Evolutionary conservation across 2,888 invertebrate species (phyloP).

Genomic region (Drosophila dives): DNA sequence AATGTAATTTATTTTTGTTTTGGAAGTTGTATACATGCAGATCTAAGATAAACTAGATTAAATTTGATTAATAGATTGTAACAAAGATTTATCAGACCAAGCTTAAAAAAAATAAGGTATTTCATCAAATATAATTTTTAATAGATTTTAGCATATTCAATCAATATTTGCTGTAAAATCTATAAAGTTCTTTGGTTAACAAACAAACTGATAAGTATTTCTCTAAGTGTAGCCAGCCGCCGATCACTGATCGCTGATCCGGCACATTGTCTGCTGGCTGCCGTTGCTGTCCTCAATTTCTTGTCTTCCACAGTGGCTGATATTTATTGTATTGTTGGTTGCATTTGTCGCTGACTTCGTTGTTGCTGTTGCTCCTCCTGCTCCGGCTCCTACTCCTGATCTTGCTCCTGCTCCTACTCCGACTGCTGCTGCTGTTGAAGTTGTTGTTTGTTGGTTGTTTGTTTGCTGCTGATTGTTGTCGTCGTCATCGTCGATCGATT

Average conservation of each 20-base stretch:
- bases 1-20: neutral
- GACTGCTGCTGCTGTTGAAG: conserved; percentile 28
- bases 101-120: neutral
- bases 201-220: neutral
- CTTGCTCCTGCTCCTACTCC: neutral
- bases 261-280: conserved; percentile 33
- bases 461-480: conserved; percentile 73
- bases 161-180: neutral
- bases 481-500: conserved; percentile 54
- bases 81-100: neutral
- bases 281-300: conserved; percentile 41
- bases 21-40: neutral
- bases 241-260: conserved; percentile 36
- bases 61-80: neutral
- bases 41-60: neutral
- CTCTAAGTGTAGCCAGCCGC: conserved; percentile 3
- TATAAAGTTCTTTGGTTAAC: neutral
- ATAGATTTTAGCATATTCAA: neutral
- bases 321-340: conserved; percentile 80
- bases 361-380: conserved; percentile 13
- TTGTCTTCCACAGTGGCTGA: conserved; percentile 37
- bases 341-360: conserved; percentile 62
- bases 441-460: conserved; percentile 56
- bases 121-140: neutral
- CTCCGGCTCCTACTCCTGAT: conserved; percentile 2